Conservation (phyloP, 2,888 invertebrate genomes). For the Atrina japonica region DNA sequence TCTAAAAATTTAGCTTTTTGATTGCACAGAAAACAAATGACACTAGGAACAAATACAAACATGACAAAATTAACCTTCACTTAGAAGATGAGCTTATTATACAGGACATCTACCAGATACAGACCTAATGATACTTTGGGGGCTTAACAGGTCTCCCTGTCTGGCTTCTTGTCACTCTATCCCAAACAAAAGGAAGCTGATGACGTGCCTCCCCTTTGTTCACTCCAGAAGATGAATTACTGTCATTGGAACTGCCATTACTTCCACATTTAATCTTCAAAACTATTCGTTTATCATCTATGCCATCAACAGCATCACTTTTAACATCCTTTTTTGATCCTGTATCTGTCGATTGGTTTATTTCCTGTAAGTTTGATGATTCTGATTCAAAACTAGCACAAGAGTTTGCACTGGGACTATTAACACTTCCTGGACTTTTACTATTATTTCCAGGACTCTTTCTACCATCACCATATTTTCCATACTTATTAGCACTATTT, state of each 20-base stretch:
- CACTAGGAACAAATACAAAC: too few species aligned
- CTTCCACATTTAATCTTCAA: slow-evolving; percentile 19
- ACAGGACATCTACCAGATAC: too few species aligned
- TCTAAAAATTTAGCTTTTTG: too few species aligned
- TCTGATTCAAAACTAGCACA: slow-evolving; percentile 38
- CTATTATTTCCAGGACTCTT: slow-evolving; percentile 6
- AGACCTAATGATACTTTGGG: slow-evolving; percentile 7
- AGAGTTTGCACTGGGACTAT: slow-evolving; percentile 39
- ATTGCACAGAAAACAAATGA: too few species aligned
- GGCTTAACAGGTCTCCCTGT: slow-evolving; percentile 47
- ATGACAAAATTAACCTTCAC: too few species aligned
- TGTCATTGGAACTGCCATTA: not conserved
- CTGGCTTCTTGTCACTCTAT: slow-evolving; percentile 68
- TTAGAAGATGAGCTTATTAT: too few species aligned
- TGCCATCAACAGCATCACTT: slow-evolving; percentile 19
- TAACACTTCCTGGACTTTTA: slow-evolving; percentile 17
- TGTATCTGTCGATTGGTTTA: not conserved
- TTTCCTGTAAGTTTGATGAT: not conserved
- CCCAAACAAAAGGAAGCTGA: slow-evolving; percentile 70
- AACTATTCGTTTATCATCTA: slow-evolving; percentile 24
- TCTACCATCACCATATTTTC: slow-evolving; percentile 13
- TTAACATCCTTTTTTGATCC: not conserved
- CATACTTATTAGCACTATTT: not conserved
- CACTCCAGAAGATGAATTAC: not conserved
- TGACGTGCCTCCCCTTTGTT: slow-evolving; percentile 56